Conservation (phyloP, 2,797 vertebrate genomes). For the Crotalus adamanteus region DNA sequence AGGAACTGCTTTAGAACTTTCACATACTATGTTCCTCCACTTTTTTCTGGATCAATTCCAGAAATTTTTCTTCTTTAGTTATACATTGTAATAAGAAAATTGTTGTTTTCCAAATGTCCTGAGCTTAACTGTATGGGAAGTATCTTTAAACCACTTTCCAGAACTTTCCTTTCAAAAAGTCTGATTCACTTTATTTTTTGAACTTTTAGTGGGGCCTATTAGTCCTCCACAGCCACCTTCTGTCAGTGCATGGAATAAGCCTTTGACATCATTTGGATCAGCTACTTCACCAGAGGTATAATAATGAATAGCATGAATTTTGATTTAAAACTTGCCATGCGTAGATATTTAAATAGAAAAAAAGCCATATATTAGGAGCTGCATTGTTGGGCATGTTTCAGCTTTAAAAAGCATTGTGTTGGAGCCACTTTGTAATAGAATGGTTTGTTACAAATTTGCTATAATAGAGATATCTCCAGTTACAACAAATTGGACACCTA, state of each 20-base stretch:
- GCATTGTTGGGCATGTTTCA: not conserved
- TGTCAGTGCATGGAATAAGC: slow-evolving; percentile 99
- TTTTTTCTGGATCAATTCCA: not conserved
- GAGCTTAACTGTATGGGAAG: not conserved
- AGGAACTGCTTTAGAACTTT: not conserved
- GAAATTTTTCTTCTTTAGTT: not conserved
- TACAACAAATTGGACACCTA: not conserved
- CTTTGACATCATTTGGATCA: slow-evolving; percentile 93
- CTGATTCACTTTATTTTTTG: slow-evolving; percentile 21
- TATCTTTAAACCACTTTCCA: not conserved
- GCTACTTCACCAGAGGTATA: slow-evolving; percentile 85
- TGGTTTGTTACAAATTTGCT: not conserved
- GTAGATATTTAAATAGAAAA: not conserved
- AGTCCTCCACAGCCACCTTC: slow-evolving; percentile 94
- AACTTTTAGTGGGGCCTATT: slow-evolving; percentile 88
- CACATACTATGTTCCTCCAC: not conserved
- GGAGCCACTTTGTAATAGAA: not conserved
- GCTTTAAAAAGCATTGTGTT: not conserved
- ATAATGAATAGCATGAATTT: not conserved
- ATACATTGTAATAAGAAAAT: not conserved
- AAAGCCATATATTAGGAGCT: not conserved
- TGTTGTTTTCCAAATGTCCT: not conserved
- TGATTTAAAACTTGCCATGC: not conserved
- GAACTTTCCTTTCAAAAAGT: not conserved
- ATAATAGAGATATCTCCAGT: not conserved